Base-by-base conservation (phyloP, 1,140 invertebrate species). In the Homalodisca vitripennis region DNA sequence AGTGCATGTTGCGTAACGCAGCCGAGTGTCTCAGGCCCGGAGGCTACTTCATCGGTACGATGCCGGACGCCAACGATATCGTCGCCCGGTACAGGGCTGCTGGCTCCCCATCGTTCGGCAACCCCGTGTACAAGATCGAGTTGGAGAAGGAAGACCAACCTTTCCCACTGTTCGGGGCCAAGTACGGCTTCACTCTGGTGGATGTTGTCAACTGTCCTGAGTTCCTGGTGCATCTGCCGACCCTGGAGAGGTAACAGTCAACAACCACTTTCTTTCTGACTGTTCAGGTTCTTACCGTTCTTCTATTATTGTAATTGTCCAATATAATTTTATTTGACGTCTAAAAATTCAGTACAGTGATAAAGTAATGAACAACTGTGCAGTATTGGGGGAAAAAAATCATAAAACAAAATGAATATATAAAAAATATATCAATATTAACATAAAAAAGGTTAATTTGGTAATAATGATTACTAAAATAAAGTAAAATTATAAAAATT, bases 121-220 rank as follows among this genome's bases (percentile, higher is more conserved):
- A 98, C 81, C 88, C 92, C 57, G 84, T 98, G 32, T 98, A 90
- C 78, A 87, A 82, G 69, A 89, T 98, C 20, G 87, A 89, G 72
- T 93, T 97, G 78, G 82, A 89, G 31, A 88, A 78, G 86, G 92
- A 74, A 82, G 84, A 29, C 82, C 82, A 87, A 48, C 85, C 87
- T 13, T 86, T 88, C 73, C 92, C 94, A 3, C 78, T 99, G 14
- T 99, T 99, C 85, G 98, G 98, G 48, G 94, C 92, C 32, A 94
- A 96, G 80, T 98, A 99, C 83, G 88, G 97, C 80, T 99, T 99
- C 79, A 88, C 95, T 77, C 81, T 99, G 63, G 94, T 98, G 78
- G 95, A 92, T 48, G 94, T 97, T 17, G 97, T 99, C 0, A 89
- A 99, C 79, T 99, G 98, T 83, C 98, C 98, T 27, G 98, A 99